phyloP scores from a whole-genome alignment of 2,888 invertebrate species.

The Pollenia angustigena region DNA sequence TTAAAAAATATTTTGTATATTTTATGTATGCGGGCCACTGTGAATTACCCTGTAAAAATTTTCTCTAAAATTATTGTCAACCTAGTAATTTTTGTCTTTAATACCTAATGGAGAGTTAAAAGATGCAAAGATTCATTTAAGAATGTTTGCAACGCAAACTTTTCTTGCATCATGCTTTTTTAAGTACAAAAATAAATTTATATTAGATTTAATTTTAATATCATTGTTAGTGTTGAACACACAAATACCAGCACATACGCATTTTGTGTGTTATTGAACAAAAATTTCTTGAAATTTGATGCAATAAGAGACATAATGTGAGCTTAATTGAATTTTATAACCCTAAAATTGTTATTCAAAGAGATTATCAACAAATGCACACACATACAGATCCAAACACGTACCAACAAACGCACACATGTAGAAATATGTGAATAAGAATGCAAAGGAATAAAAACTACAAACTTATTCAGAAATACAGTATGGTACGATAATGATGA shows the following conservation, averaged over 20 bases:
- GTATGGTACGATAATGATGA: not conserved
- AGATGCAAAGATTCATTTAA: slow-evolving; percentile 32
- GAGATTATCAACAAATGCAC: slow-evolving; percentile 68
- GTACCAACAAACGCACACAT: not conserved
- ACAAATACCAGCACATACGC: slow-evolving; percentile 5
- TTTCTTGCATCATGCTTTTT: slow-evolving; percentile 40
- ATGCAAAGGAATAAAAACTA: slow-evolving; percentile 22
- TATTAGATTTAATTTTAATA: slow-evolving; percentile 72
- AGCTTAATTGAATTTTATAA: slow-evolving; percentile 74
- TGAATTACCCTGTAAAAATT: not conserved
- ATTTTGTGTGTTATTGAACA: slow-evolving; percentile 49
- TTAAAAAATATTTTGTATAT: not conserved
- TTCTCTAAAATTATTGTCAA: not conserved
- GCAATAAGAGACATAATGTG: slow-evolving; percentile 71
- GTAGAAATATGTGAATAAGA: slow-evolving; percentile 5
- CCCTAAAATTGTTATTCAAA: slow-evolving; percentile 74
- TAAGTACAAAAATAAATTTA: slow-evolving; percentile 68
- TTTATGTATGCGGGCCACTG: not conserved
- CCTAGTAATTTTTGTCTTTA: slow-evolving; percentile 25
- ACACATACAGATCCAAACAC: slow-evolving; percentile 20
- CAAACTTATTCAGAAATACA: slow-evolving; percentile 12
- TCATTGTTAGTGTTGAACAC: slow-evolving; percentile 65
- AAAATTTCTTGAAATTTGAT: slow-evolving; percentile 66
- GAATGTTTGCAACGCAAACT: slow-evolving; percentile 48
- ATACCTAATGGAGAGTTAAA: slow-evolving; percentile 58